Base-by-base conservation (phyloP, 30 jellyfish, hydroid and myxozoan species). In the Haliclystus octoradiatus region DNA sequence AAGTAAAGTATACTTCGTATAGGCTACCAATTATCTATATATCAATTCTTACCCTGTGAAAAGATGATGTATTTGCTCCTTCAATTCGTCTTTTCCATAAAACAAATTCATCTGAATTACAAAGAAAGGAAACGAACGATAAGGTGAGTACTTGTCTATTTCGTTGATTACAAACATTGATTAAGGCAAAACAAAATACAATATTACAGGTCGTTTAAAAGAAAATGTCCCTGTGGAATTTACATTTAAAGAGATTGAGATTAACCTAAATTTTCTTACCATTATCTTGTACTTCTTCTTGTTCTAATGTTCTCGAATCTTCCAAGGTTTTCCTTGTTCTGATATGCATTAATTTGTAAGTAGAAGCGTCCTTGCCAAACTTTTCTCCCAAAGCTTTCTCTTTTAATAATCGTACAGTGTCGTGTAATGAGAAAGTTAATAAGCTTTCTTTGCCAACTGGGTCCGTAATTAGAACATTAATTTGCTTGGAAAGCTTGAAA, bases 271-370 rank as follows among this genome's bases (percentile, higher is more conserved):
- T 62, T 3, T 34, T 32, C 67, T 33, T 70, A 80, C 91, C 96
- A 66, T 79, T 76, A 49, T 86, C 96, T 70, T 78, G 80, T 26
- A 86, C 79, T 23, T 93, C 96, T 75, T 86, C 96, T 73, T 86
- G 96, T 50, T 86, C 96, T 4, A 86, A 63, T 0, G 96, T 86
- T 40, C 87, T 71, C 24, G 57, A 79, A 66, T 86, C 96, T 69
- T 86, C 96, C 23, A 86, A 60, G 1, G 79, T 84, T 28, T 84
- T 76, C 76, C 79, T 74, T 33, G 94, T 75, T 35, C 94, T 49
- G 31, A 82, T 62, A 28, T 78, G 80, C 33, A 86, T 80, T 46
- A 86, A 84, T 32, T 73, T 69, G 51, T 73, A 86, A 52, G 28
- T 72, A 12, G 93, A 83, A 14, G 70, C 66, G 68, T 86, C 96